Percentiles rank a stretch among this genome's conserved stretches.
Conservation (phyloP, 1,140 invertebrate genomes). For the Agraylea sexmaculata region DNA sequence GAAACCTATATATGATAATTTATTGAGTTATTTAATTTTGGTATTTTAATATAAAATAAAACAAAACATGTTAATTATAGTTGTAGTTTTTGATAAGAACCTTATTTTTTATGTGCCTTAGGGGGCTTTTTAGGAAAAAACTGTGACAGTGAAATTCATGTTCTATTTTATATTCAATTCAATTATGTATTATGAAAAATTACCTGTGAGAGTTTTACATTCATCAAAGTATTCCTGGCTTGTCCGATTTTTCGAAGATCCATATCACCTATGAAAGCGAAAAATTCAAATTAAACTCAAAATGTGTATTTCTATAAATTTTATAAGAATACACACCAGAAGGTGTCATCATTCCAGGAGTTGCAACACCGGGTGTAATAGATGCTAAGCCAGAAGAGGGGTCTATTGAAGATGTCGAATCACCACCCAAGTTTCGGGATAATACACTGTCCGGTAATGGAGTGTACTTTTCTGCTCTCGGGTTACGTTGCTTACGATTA, state of each 20-base stretch:
- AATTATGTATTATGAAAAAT: background rate
- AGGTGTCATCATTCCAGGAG: slow-evolving; percentile 66
- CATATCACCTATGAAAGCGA: slow-evolving; percentile 78
- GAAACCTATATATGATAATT: slow-evolving; percentile 47
- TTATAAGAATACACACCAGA: slow-evolving; percentile 30
- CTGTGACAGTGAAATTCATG: background rate
- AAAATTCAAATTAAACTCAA: slow-evolving; percentile 9
- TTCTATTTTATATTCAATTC: background rate
- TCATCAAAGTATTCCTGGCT: slow-evolving; percentile 98
- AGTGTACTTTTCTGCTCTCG: slow-evolving; percentile 91
- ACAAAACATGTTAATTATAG: slow-evolving; percentile 2
- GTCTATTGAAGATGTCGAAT: slow-evolving; percentile 72
- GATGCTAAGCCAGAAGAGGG: slow-evolving; percentile 72
- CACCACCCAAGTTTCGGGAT: slow-evolving; percentile 78
- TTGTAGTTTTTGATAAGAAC: background rate
- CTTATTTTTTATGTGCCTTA: slow-evolving; percentile 3
- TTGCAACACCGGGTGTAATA: slow-evolving; percentile 68
- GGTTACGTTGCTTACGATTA: slow-evolving; percentile 93
- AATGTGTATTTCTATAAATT: slow-evolving; percentile 1
- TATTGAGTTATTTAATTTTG: no score
- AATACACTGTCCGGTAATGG: slow-evolving; percentile 94
- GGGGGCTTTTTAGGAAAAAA: slow-evolving; percentile 4
- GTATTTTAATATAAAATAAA: no score
- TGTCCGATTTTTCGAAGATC: slow-evolving; percentile 98
- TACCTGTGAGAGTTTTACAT: slow-evolving; percentile 92